A percentile compares a stretch with the other conserved stretches of the same genome.
Conservation (phyloP, 2,888 invertebrate genomes). For the Parthenolecanium corni region DNA sequence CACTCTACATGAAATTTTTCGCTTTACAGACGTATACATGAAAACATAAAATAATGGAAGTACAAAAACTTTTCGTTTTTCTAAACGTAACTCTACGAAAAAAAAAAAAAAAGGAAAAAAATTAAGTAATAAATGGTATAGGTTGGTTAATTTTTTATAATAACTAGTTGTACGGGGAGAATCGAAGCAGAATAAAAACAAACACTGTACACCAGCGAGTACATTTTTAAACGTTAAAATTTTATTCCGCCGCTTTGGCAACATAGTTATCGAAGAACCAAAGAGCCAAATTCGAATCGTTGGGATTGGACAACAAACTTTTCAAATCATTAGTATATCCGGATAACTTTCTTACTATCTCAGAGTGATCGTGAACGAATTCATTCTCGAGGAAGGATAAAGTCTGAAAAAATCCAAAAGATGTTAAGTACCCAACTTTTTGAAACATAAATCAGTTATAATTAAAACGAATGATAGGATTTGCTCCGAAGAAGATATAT, state of each 20-base stretch:
- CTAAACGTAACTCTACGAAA: too few relatives aligned
- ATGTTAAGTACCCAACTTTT: too few relatives aligned
- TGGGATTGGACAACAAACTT: conserved; percentile 45
- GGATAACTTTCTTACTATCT: conserved; percentile 54
- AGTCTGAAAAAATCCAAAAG: conserved; percentile 40
- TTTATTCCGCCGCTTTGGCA: neutral
- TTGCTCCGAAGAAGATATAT: too few relatives aligned
- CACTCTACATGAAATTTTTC: too few relatives aligned
- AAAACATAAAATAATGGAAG: too few relatives aligned
- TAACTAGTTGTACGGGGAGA: neutral
- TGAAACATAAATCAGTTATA: too few relatives aligned
- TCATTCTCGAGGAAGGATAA: conserved; percentile 65
- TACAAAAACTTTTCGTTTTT: too few relatives aligned
- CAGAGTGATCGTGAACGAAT: conserved; percentile 57
- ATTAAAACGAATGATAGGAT: too few relatives aligned
- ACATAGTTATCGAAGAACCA: conserved; percentile 61
- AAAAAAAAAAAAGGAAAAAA: neutral
- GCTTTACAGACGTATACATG: too few relatives aligned
- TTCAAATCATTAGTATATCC: conserved; percentile 63
- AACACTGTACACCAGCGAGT: neutral
- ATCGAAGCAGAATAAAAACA: neutral
- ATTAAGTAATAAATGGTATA: neutral
- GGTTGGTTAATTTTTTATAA: neutral
- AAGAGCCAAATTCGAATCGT: conserved; percentile 49
- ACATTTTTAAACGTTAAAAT: neutral